phyloP scores from a whole-genome alignment of 2,797 vertebrate species.

The Heteromormyrus szaboi region DNA sequence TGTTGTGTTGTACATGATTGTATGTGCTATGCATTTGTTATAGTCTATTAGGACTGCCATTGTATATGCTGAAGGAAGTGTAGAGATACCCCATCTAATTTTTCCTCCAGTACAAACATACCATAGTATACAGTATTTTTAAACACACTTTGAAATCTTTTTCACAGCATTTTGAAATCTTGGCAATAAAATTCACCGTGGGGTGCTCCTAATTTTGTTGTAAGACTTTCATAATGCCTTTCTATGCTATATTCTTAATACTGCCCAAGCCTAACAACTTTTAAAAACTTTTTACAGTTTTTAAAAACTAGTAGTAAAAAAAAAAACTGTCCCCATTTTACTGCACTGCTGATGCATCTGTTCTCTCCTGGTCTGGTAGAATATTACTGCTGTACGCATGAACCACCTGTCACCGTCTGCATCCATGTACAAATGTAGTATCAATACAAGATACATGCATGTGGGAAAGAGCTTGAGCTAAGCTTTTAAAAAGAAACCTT shows the following conservation, averaged over 20 bases:
- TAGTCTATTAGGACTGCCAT: background rate
- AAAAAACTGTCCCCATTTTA: background rate
- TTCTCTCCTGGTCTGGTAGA: background rate
- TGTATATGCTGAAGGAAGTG: background rate
- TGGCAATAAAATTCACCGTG: background rate
- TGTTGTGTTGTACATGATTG: background rate
- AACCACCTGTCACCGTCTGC: background rate
- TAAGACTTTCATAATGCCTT: background rate
- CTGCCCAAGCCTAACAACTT: background rate
- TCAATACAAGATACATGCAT: background rate
- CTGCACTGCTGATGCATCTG: background rate
- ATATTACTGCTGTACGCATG: background rate
- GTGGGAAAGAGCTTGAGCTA: background rate
- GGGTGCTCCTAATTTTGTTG: background rate
- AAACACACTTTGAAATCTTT: background rate
- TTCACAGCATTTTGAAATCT: background rate
- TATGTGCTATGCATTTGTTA: background rate
- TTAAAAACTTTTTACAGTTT: background rate
- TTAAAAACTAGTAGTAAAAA: background rate
- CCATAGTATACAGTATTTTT: background rate
- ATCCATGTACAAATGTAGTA: background rate
- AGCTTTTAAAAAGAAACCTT: background rate
- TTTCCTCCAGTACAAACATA: background rate
- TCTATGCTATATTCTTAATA: background rate
- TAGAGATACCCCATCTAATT: background rate